Base-by-base conservation (phyloP, 2,113 vertebrate species). In the Brachyhypopomus gauderio region DNA sequence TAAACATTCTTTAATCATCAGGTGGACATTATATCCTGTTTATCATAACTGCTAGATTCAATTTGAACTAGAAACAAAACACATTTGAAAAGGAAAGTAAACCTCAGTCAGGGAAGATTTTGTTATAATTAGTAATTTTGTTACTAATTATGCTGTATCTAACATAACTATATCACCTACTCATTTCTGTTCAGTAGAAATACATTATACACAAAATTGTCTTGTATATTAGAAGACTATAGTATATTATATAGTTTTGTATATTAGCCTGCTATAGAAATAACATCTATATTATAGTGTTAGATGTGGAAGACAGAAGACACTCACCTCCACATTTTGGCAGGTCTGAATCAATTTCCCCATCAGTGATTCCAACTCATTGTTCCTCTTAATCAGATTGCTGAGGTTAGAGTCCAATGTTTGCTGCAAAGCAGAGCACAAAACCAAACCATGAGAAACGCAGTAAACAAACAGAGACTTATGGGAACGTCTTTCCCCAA, bases 331-430 rank as follows among this genome's bases (percentile, higher is more conserved):
- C 77, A 99, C 98, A 72, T 98, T 96, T 60, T 99, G 98, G 89
- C 97, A 99, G 69, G 97, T 98, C 91, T 99, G 98, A 90, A 99
- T 98, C 85, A 99, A 94, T 91, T 98, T 98, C 20, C 96, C 96
- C 95, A 99, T 94, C 87, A 99, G 94, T 75, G 94, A 96, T 93
- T 99, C 98, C 93, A 99, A 93, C 90, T 99, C 98, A 25, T 96
- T 97, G 89, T 98, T 99, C 91, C 98, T 98, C 95, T 98, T 99
- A 90, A 98, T 98, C 90, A 99, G 95, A 90, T 90, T 97, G 90
- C 95, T 95, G 87, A 99, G 96, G 91, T 98, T 99, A 74, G 94
- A 95, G 85, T 99, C 98, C 92, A 99, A 90, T 83, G 95, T 95
- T 94, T 99, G 97, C 98, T 99, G 93, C 58, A 64, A 89, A 87